Evolutionary conservation across 2,113 vertebrate genomes (phyloP).

Genomic region (Hippocampus abdominalis): DNA sequence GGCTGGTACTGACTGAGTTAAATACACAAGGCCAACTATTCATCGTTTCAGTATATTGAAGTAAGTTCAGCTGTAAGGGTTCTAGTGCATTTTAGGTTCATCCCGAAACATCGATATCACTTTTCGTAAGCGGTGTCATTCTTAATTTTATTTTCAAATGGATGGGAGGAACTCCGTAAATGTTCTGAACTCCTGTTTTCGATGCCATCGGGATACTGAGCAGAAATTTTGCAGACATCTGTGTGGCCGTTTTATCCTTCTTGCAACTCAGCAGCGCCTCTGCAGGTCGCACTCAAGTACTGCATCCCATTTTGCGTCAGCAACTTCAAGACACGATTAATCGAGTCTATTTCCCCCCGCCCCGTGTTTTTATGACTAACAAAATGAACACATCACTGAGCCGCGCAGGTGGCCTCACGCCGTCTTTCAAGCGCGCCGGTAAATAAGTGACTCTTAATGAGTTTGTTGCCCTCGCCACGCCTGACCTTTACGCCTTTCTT

Average conservation of each 20-base stretch:
- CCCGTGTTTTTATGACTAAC: background rate
- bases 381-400: background rate
- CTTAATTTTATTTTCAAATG: background rate
- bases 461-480: conserved; percentile 28
- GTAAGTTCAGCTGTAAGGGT: background rate
- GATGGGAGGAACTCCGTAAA: background rate
- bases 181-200: background rate
- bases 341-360: background rate
- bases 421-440: conserved; percentile 20
- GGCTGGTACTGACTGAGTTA: no score
- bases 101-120: background rate
- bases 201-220: background rate
- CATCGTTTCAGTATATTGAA: background rate
- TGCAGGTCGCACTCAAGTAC: background rate
- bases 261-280: background rate
- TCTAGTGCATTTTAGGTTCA: background rate
- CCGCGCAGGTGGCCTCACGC: background rate
- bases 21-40: background rate
- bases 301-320: background rate
- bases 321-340: background rate
- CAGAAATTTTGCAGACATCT: background rate
- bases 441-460: conserved; percentile 53
- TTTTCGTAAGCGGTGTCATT: background rate
- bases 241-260: no score
- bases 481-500: conserved; percentile 37